These are phyloP conservation scores for Halocynthia aurantium DNA, from an alignment of 23 tunicate species.

Conservation along the genomic window DNA sequence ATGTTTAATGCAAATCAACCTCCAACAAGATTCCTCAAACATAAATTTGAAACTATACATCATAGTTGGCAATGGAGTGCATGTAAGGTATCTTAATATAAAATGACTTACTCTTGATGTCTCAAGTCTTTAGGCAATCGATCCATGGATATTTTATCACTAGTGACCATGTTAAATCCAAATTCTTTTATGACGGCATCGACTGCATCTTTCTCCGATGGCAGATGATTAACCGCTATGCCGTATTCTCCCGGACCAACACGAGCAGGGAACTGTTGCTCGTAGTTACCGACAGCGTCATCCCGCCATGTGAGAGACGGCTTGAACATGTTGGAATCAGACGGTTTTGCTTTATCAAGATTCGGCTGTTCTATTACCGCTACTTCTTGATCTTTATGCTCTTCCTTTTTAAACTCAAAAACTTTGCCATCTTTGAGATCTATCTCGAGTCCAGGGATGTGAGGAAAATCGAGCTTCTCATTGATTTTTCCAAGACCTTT, in stretches of 20 bases:
- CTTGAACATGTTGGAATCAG: neutral
- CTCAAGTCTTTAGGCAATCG: slow-evolving; percentile 94
- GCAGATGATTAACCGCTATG: slow-evolving; percentile 38
- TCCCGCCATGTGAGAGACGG: slow-evolving; percentile 71
- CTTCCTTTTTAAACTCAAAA: slow-evolving; percentile 17
- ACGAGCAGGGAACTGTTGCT: slow-evolving; percentile 23
- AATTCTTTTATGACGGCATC: slow-evolving; percentile 89
- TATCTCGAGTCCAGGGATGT: slow-evolving; percentile 66
- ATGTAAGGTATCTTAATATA: too few species aligned
- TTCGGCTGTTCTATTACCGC: neutral
- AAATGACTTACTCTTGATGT: slow-evolving; percentile 71
- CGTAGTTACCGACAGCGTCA: slow-evolving; percentile 50
- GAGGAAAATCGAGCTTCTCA: slow-evolving; percentile 44
- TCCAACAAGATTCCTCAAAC: neutral
- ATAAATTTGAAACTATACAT: too few species aligned
- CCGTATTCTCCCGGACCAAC: slow-evolving; percentile 99
- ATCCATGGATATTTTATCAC: slow-evolving; percentile 94
- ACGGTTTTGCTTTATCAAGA: neutral
- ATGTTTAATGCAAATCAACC: neutral
- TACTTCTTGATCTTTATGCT: neutral
- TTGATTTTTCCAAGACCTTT: slow-evolving; percentile 5
- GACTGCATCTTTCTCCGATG: slow-evolving; percentile 61
- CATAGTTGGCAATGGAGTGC: too few species aligned
- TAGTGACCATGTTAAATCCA: slow-evolving; percentile 95
- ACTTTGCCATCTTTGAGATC: slow-evolving; percentile 53